phyloP scores from a whole-genome alignment of 2,888 invertebrate genomes.

The Hypomecis punctinalis region DNA sequence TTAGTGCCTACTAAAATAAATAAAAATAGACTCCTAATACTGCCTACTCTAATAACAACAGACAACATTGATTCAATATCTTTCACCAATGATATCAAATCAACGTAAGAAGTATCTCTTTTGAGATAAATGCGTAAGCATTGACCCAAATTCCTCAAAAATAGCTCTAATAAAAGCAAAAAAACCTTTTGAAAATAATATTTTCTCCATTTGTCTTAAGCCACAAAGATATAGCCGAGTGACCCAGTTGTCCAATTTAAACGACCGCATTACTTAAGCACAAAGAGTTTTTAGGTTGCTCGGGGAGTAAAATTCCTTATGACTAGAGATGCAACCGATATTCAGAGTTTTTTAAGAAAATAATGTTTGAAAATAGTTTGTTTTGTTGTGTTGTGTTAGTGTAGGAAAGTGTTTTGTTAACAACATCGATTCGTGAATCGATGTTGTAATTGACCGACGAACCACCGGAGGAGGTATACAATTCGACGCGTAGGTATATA shows the following conservation, averaged over 20 bases:
- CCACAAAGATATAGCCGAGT: constrained; percentile 39
- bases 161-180: constrained; percentile 29
- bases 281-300: constrained; percentile 33
- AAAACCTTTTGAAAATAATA: constrained; percentile 29
- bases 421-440: too few relatives aligned
- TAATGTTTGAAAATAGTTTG: neutral
- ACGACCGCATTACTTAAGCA: constrained; percentile 38
- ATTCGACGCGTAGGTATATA: too few relatives aligned
- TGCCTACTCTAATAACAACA: neutral
- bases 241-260: constrained; percentile 44
- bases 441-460: too few relatives aligned
- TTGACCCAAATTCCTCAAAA: constrained; percentile 29
- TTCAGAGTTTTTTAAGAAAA: neutral
- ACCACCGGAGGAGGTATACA: too few relatives aligned
- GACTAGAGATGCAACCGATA: constrained; percentile 19
- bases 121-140: constrained; percentile 25
- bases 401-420: too few relatives aligned
- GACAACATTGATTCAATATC: constrained; percentile 54
- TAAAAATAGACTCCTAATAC: neutral
- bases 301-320: constrained; percentile 25
- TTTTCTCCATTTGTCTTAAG: constrained; percentile 34
- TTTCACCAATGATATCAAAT: constrained; percentile 43
- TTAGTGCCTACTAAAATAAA: neutral
- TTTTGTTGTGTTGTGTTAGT: too few relatives aligned
- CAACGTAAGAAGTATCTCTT: constrained; percentile 19